These are phyloP conservation scores for Pollenia angustigena DNA, from an alignment of 2,888 invertebrate species.

Conservation along the genomic window DNA sequence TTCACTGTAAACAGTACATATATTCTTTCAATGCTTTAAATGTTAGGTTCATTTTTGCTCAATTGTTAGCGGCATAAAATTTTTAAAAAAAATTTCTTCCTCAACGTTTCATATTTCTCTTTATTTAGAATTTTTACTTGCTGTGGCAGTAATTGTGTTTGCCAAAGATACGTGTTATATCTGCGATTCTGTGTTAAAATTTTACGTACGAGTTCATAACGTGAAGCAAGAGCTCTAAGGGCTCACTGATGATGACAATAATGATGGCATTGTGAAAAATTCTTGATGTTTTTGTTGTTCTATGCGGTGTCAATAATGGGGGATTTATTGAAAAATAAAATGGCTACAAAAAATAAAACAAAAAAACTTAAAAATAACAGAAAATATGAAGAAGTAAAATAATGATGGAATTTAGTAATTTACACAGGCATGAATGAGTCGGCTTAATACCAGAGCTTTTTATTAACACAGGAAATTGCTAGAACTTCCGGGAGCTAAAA, in stretches of 20 bases:
- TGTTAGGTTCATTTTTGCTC: constrained; percentile 2
- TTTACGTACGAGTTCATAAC: constrained; percentile 15
- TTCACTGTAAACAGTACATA: neutral
- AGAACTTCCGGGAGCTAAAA: no score
- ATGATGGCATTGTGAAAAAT: constrained; percentile 69
- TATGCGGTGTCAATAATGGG: constrained; percentile 67
- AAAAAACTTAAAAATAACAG: neutral
- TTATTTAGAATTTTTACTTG: neutral
- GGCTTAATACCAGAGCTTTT: no score
- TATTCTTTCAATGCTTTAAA: neutral
- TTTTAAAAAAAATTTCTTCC: neutral
- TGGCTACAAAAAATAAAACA: neutral
- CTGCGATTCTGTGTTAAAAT: constrained; percentile 21
- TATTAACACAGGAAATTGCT: no score
- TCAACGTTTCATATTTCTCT: neutral
- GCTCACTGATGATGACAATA: constrained; percentile 42
- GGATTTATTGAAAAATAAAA: constrained; percentile 47
- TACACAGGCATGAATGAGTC: neutral
- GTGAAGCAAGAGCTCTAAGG: neutral
- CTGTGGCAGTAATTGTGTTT: neutral
- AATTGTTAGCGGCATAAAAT: constrained; percentile 4
- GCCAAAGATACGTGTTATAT: constrained; percentile 31
- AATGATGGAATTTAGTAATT: constrained; percentile 45
- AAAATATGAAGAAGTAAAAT: neutral
- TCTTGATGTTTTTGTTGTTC: constrained; percentile 52